phyloP scores from a whole-genome alignment of 2,113 vertebrate species.

The Nannobrachium achirus region DNA sequence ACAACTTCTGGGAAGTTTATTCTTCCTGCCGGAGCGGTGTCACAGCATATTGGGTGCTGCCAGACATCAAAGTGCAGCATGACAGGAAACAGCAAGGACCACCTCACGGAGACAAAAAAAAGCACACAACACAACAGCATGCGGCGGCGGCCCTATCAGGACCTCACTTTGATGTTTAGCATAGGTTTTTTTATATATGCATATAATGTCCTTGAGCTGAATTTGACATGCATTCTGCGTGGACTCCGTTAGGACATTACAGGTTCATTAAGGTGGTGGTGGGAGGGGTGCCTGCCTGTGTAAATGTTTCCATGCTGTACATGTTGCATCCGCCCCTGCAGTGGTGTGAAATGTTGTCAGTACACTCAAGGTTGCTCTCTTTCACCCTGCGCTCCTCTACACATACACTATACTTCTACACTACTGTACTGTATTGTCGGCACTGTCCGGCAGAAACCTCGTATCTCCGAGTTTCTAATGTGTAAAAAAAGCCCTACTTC shows the following conservation, averaged over 20 bases:
- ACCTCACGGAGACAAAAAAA: conserved; percentile 71
- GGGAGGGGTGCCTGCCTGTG: neutral
- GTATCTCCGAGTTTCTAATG: no score
- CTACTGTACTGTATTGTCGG: neutral
- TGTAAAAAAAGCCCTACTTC: no score
- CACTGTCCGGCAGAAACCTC: no score
- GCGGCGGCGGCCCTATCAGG: conserved; percentile 61
- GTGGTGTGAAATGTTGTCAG: conserved; percentile 55
- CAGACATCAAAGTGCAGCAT: conserved; percentile 73
- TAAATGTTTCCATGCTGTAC: conserved; percentile 72
- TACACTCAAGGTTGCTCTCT: conserved; percentile 35
- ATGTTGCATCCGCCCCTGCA: conserved; percentile 45
- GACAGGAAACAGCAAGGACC: conserved; percentile 73
- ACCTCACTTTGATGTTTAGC: conserved; percentile 72
- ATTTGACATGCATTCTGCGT: conserved; percentile 73
- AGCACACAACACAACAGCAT: conserved; percentile 72
- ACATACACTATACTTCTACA: neutral
- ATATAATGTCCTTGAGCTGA: conserved; percentile 69
- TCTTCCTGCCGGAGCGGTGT: conserved; percentile 57
- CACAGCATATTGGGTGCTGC: conserved; percentile 68
- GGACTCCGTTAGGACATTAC: conserved; percentile 66
- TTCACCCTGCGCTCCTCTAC: neutral
- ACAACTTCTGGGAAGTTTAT: conserved; percentile 74
- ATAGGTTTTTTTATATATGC: conserved; percentile 34
- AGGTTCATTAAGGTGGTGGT: conserved; percentile 68